Base-by-base conservation (phyloP, 2,113 vertebrate species). In the Oreocharis arfaki region DNA sequence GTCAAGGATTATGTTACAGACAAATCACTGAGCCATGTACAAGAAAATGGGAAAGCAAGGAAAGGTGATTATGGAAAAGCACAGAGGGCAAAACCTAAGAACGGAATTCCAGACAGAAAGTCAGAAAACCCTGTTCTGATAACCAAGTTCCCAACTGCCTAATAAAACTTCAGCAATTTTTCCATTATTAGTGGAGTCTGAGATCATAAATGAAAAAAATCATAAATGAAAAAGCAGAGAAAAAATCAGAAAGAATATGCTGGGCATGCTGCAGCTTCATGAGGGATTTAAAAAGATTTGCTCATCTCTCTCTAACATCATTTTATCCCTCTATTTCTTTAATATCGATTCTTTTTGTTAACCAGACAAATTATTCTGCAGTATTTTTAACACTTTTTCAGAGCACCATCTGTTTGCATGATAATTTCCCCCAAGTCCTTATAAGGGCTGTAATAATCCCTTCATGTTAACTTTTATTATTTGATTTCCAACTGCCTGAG, bases 381-480 rank as follows among this genome's bases (percentile, higher is more conserved):
- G 57, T 75, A 88, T 82, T 94, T 94, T 89, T 86, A 79, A 65
- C 57, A 57, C 42, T 90, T 94, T 88, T 64, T 70, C 52, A 67
- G 70, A 50, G 24, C 47, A 42, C 74, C 80, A 79, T 92, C 75
- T 86, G 56, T 56, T 86, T 93, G 87, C 67, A 88, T 81, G 81
- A 57, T 89, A 60, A 94, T 95, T 94, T 90, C n/a, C 69, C 77
- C 39, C 14, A 94, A 89, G 50, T 90, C 76, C 60, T 87, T 93
- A 93, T 80, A 83, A 95, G 86, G 83, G 16, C 28, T 87, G 47
- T 21, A 85, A 76, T 96, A 84, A 96, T 87, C 68, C 18, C 33
- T 81, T 95, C 63, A 13, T 39, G 59, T 77, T 84, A 92, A 95
- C 44, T 74, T 96, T 84, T 60, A 71, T 91, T 87, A 92, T 92